Base-by-base conservation (phyloP, 2,888 invertebrate species). In the Drosophila lutescens region DNA sequence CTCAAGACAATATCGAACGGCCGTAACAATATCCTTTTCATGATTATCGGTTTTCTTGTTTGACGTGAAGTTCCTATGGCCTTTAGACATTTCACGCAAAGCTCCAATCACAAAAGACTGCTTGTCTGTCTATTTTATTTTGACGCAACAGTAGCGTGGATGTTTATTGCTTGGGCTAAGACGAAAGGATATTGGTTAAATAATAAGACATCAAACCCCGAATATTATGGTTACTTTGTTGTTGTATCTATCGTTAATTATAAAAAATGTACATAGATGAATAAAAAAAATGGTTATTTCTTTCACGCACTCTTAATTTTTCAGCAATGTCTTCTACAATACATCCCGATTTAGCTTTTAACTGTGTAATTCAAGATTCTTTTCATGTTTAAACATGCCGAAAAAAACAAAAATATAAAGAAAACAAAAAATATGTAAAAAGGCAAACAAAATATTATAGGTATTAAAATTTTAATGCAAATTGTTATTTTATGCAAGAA, bases 11-110 rank as follows among this genome's bases (percentile, higher is more conserved):
- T 91, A 91, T 91, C 90, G 90, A 89, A 91, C 86, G 82, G 84
- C 89, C 82, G 91, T 91, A 91, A 91, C 91, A 91, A 91, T 91
- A 90, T 91, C 90, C 90, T 90, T 88, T 91, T 90, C 90, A 91
- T 91, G 91, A 90, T 91, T 91, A 91, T 90, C 85, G 90, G 62
- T 75, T 73, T 77, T 73, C 73, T 79, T 67, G 74, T 62, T 70
- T 70, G 76, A 65, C 67, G 54, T 46, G 34, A 65, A 54, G 54
- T 38, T 65, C 30, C 20, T 40, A 32, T 40, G 34, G 26, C 53
- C 38, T 30, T 41, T 40, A 46, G n/a, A 44, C 40, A 54, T 38
- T 38, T 47, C 40, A 54, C 36, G 46, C 53, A 63, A 66, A 66
- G 65, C 30, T 51, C 38, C 34, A 51, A 30, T 57, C 41, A 57